A percentile compares a stretch with the other conserved stretches of the same genome.
Conservation (phyloP, 2,888 invertebrate species). For the Alentia gelatinosa region DNA sequence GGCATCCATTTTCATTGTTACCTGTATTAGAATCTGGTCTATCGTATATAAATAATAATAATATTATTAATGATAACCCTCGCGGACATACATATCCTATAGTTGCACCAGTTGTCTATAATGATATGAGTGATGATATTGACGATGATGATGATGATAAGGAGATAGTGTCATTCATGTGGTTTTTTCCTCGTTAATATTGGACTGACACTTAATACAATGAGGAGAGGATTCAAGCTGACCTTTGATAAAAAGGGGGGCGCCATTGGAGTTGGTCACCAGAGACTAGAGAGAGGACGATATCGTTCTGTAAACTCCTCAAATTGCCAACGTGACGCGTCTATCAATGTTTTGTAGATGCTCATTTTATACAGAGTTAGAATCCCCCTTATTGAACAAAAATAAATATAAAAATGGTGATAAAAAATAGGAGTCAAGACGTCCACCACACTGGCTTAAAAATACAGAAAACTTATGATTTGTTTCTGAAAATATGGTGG, state of each 20-base stretch:
- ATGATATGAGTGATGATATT: not conserved
- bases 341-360: not conserved
- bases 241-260: not conserved
- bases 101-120: conserved; percentile 16
- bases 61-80: not conserved
- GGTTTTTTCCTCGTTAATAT: not conserved
- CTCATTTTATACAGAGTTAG: not conserved
- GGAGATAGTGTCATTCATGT: not conserved
- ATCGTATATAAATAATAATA: not conserved
- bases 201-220: conserved; percentile 35
- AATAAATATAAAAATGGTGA: not conserved
- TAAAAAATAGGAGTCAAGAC: not conserved
- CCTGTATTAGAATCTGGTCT: not conserved
- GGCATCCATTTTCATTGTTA: conserved; percentile 35
- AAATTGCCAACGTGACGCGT: too few species aligned
- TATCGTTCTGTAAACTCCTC: too few species aligned
- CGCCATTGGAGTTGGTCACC: too few species aligned
- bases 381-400: not conserved
- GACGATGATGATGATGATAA: not conserved
- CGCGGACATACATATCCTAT: conserved; percentile 25
- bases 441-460: not conserved
- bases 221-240: conserved; percentile 2
- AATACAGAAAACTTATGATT: not conserved
- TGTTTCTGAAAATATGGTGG: not conserved
- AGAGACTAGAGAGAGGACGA: too few species aligned